A percentile compares a stretch with the other conserved stretches of the same genome.
Conservation (phyloP, 2,888 invertebrate species). For the Leptopterna dolabrata region DNA sequence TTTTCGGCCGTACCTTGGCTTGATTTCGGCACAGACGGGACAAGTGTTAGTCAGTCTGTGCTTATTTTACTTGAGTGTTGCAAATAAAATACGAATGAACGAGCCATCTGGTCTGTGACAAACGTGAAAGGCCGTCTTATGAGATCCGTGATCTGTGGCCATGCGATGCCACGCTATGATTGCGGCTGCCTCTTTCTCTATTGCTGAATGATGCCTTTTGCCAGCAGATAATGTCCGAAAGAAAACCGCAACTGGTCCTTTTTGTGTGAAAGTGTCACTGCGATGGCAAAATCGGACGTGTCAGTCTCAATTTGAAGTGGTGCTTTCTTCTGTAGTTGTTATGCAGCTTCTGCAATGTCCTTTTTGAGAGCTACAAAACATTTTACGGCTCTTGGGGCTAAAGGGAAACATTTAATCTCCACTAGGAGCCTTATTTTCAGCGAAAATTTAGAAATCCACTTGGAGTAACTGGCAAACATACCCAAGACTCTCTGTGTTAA, state of each 20-base stretch:
- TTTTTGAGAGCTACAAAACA: background rate
- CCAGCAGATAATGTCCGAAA: constrained; percentile 50
- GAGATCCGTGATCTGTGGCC: no score
- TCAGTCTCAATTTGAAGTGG: constrained; percentile 57
- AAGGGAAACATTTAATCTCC: background rate
- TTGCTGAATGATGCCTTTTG: constrained; percentile 57
- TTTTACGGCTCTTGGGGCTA: background rate
- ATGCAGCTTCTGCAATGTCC: background rate
- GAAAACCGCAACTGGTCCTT: constrained; percentile 54
- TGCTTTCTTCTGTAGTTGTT: no score
- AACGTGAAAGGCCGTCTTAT: constrained; percentile 55
- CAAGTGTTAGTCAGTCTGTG: background rate
- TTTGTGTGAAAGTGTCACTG: constrained; percentile 55
- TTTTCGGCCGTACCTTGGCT: background rate
- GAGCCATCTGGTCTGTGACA: constrained; percentile 57
- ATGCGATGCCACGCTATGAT: constrained; percentile 59
- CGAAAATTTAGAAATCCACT: constrained; percentile 19
- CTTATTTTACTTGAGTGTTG: constrained; percentile 54
- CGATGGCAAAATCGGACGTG: constrained; percentile 57
- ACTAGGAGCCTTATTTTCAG: background rate
- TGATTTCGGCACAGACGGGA: constrained; percentile 22
- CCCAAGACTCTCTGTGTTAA: background rate
- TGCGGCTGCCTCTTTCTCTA: no score
- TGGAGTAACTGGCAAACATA: constrained; percentile 26
- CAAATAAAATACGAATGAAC: constrained; percentile 33